Evolutionary conservation across 2,888 invertebrate genomes (phyloP).

Genomic region (Drosophila neoperkinsi): DNA sequence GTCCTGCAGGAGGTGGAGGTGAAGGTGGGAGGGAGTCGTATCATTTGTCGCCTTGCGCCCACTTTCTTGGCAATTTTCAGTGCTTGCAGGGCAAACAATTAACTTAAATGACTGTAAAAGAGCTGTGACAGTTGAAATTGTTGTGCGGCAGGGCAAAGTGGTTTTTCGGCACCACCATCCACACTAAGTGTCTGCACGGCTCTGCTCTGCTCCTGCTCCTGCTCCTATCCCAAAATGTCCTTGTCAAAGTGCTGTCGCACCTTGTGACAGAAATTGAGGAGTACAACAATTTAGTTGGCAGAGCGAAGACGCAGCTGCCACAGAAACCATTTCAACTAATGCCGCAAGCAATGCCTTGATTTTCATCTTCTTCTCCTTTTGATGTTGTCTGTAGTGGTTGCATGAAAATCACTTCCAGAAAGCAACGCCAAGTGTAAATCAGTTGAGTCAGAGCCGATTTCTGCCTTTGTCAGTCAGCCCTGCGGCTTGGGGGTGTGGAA

Average conservation of each 20-base stretch:
- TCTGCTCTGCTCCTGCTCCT: constrained; percentile 10
- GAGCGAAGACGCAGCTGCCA: constrained; percentile 22
- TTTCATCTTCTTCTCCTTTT: constrained; percentile 8
- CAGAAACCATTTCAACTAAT: constrained; percentile 15
- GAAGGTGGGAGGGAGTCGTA: background rate
- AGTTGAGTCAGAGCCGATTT: constrained; percentile 68
- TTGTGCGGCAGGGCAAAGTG: constrained; percentile 72
- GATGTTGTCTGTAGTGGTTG: constrained; percentile 3
- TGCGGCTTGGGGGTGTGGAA: background rate
- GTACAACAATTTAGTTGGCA: constrained; percentile 61
- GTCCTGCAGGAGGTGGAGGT: no score
- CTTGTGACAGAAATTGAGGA: constrained; percentile 68
- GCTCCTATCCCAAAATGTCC: constrained; percentile 9
- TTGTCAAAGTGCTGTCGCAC: constrained; percentile 43
- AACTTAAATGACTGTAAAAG: constrained; percentile 76
- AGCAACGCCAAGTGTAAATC: constrained; percentile 62
- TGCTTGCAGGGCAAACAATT: constrained; percentile 60
- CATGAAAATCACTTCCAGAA: constrained; percentile 37
- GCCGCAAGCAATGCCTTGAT: constrained; percentile 44
- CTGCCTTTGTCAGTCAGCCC: constrained; percentile 63
- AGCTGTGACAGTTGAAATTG: constrained; percentile 53
- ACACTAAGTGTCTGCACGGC: constrained; percentile 46
- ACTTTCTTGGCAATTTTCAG: constrained; percentile 33
- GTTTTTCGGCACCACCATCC: constrained; percentile 37
- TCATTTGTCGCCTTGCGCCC: constrained; percentile 14